Evolutionary conservation across 2,888 invertebrate species (phyloP).

Genomic region (Limnephilus marmoratus): DNA sequence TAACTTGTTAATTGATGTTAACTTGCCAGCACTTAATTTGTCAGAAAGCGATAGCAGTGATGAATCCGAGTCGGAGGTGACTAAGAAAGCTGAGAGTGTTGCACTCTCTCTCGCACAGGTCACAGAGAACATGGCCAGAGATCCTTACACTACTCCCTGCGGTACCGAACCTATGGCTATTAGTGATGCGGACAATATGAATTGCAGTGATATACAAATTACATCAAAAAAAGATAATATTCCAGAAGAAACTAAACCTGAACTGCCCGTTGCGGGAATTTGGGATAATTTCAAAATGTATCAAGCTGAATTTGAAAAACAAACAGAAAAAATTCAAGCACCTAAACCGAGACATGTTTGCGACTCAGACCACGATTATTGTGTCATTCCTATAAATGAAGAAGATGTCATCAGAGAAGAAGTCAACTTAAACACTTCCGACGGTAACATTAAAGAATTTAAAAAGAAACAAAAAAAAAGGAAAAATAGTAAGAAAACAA

Average conservation of each 20-base stretch:
- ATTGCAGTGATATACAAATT: constrained; percentile 55
- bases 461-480: constrained; percentile 73
- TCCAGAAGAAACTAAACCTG: constrained; percentile 76
- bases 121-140: constrained; percentile 32
- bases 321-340: constrained; percentile 73
- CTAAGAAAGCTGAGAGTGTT: constrained; percentile 45
- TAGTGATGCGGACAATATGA: background rate
- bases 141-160: background rate
- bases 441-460: constrained; percentile 68
- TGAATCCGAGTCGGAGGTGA: constrained; percentile 72
- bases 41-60: constrained; percentile 91
- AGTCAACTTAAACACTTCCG: constrained; percentile 49
- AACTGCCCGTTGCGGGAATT: constrained; percentile 82
- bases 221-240: constrained; percentile 67
- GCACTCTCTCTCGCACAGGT: constrained; percentile 25
- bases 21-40: constrained; percentile 88
- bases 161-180: constrained; percentile 12
- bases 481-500: constrained; percentile 71
- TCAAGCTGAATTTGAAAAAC: constrained; percentile 82
- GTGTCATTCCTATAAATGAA: constrained; percentile 74
- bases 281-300: constrained; percentile 88
- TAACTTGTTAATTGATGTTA: constrained; percentile 75
- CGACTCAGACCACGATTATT: constrained; percentile 88
- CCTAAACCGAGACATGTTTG: constrained; percentile 78
- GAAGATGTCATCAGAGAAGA: constrained; percentile 68